Conservation (phyloP, 2,797 vertebrate species). For the Anomalospiza imberbis region DNA sequence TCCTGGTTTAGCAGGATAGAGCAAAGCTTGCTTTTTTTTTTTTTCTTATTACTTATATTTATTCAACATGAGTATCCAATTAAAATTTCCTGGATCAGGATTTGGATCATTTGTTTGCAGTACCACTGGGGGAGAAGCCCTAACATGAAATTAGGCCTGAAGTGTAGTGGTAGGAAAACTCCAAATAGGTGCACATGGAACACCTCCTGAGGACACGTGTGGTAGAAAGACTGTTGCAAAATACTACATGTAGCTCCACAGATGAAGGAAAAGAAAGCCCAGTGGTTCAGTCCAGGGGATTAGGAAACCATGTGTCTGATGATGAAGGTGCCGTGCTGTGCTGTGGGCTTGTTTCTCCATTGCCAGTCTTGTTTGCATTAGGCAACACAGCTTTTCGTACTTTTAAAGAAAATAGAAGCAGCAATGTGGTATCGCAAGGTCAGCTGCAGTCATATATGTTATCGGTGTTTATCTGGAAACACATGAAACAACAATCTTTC, state of each 20-base stretch:
- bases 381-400: background rate
- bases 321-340: background rate
- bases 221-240: background rate
- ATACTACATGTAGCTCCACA: background rate
- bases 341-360: background rate
- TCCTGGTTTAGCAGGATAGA: background rate
- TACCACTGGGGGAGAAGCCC: background rate
- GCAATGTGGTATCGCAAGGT: background rate
- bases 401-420: constrained; percentile 1
- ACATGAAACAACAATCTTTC: background rate
- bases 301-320: background rate
- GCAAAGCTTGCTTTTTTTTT: background rate
- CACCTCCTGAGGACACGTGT: background rate
- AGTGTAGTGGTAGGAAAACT: background rate
- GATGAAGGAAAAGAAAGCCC: background rate
- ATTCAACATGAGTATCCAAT: background rate
- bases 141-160: background rate
- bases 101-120: background rate
- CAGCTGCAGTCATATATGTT: background rate
- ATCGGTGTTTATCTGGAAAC: background rate
- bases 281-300: background rate
- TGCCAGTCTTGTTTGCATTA: background rate
- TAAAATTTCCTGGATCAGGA: background rate
- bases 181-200: background rate
- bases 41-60: background rate